Evolutionary conservation across 2,888 invertebrate genomes (phyloP).

Genomic region (Argynnis bischoffii): DNA sequence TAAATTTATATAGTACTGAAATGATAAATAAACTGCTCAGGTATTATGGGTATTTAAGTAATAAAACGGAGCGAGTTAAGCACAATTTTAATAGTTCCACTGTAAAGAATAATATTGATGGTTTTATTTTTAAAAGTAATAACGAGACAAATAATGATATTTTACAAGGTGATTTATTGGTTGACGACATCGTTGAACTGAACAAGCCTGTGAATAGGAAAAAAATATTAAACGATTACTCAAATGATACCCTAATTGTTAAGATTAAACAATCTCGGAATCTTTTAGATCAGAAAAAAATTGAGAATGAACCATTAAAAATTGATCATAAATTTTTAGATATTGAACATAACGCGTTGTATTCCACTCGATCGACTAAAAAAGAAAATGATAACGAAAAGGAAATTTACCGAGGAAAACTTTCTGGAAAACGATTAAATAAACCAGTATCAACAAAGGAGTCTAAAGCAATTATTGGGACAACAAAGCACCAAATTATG

Average conservation of each 20-base stretch:
- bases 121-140: slow-evolving; percentile 42
- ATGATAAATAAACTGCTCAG: slow-evolving; percentile 77
- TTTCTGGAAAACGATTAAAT: slow-evolving; percentile 66
- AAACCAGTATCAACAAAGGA: slow-evolving; percentile 55
- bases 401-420: slow-evolving; percentile 50
- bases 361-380: slow-evolving; percentile 50
- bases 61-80: slow-evolving; percentile 69
- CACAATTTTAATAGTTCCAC: slow-evolving; percentile 49
- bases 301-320: slow-evolving; percentile 61
- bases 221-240: slow-evolving; percentile 53
- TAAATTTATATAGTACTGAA: slow-evolving; percentile 77
- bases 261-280: slow-evolving; percentile 62
- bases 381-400: slow-evolving; percentile 44
- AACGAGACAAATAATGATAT: slow-evolving; percentile 47
- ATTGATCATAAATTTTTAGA: slow-evolving; percentile 64
- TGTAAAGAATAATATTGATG: slow-evolving; percentile 41
- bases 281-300: slow-evolving; percentile 65
- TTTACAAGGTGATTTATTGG: slow-evolving; percentile 31
- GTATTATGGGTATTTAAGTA: slow-evolving; percentile 74
- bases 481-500: slow-evolving; percentile 47
- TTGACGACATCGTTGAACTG: slow-evolving; percentile 33
- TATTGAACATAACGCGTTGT: slow-evolving; percentile 50
- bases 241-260: slow-evolving; percentile 57
- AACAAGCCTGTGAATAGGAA: slow-evolving; percentile 52
- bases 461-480: slow-evolving; percentile 46